Conservation (phyloP, 64 coral and sea anemone genomes). For the Montipora foliosa region DNA sequence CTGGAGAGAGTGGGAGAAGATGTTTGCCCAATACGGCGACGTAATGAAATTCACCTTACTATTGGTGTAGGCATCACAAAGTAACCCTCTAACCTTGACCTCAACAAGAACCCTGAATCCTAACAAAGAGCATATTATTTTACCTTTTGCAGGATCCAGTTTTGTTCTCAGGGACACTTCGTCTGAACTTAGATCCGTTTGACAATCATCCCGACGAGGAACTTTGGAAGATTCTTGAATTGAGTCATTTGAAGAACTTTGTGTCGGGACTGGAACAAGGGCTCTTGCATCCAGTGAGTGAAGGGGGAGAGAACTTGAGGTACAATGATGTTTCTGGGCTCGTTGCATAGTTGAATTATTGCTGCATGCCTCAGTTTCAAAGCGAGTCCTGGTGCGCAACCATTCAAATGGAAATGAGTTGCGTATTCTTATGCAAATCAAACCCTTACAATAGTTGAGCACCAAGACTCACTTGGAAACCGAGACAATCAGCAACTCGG, state of each 20-base stretch:
- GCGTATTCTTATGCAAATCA: no score
- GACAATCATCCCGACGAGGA: conserved; percentile 66
- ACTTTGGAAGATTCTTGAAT: conserved; percentile 59
- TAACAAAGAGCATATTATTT: not conserved
- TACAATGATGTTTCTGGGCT: not conserved
- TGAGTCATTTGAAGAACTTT: conserved; percentile 60
- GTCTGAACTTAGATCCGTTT: conserved; percentile 79
- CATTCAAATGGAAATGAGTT: no score
- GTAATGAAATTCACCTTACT: no score
- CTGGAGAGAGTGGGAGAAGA: no score
- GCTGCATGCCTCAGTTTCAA: not conserved
- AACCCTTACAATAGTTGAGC: no score
- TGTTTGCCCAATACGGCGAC: no score
- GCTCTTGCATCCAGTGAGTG: conserved; percentile 24
- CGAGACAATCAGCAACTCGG: no score
- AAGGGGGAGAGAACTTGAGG: conserved; percentile 57
- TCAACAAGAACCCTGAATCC: no score
- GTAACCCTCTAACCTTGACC: no score
- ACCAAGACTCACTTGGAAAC: no score
- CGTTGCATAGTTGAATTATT: not conserved
- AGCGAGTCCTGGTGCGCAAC: no score
- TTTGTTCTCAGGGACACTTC: conserved; percentile 75
- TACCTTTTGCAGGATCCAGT: conserved; percentile 54
- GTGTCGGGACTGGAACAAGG: conserved; percentile 33
- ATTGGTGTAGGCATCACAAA: no score